Base-by-base conservation (phyloP, 2,113 vertebrate genomes). In the Camarhynchus parvulus region DNA sequence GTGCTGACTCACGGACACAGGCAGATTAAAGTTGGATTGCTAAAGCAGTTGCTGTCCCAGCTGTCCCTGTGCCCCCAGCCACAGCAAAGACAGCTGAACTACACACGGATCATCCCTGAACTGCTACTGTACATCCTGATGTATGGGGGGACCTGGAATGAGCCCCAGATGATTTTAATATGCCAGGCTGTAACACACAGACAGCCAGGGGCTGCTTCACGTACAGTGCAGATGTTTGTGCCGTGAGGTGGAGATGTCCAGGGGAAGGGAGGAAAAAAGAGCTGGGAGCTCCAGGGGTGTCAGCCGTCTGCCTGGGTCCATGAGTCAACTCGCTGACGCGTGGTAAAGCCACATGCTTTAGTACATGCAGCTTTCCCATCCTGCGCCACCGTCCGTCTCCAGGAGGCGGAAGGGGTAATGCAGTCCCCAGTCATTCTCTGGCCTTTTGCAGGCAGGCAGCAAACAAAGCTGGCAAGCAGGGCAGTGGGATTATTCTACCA, bases 401-500 rank as follows among this genome's bases (percentile, higher is more conserved):
- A 23, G 81, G 90, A 92, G 94, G 95, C 87, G 86, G 95, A 87
- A 84, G 87, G 92, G 94, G 77, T 69, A 95, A 80, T 41, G 89
- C 75, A 76, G 89, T 88, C 95, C 94, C 96, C 64, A 91, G 90
- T 52, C 75, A 58, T 67, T 47, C 92, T 72, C 96, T 95, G 95
- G 92, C 95, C 95, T 91, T 96, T 92, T 0, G 1, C 83, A 94
- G 81, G 93, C 93, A 94, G 92, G 91, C 89, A 89, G 94, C 95
- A 95, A 94, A 94, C 94, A 93, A 96, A 94, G 92, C 96, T 97
- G 95, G 90, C 95, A 97, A 92, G 97, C 94, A 86, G 95, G 96
- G 92, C 91, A 88, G 74, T 47, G 82, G 96, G 83, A 96, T 96
- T 97, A 93, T 94, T 76, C 92, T 81, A 84, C 97, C 95, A 95